Percentiles rank a stretch among this genome's conserved stretches.
These are phyloP conservation scores for Platyrinchus mystaceus DNA, from an alignment of 2,797 vertebrate species.

Conservation along the genomic window DNA sequence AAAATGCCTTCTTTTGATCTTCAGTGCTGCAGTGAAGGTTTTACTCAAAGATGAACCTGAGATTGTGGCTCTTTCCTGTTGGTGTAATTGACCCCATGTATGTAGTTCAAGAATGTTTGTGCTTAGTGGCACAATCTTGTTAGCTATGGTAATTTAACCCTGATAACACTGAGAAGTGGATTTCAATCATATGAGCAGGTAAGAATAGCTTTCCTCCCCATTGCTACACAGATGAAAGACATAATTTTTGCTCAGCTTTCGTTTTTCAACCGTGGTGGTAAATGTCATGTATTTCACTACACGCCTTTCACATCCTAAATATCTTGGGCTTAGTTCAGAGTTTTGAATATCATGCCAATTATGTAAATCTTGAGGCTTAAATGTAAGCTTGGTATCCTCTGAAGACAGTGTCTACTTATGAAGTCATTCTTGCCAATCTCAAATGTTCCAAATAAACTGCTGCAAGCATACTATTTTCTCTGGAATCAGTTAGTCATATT, in stretches of 20 bases:
- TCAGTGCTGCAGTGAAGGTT: not conserved
- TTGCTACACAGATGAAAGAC: not conserved
- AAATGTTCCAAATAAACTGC: not conserved
- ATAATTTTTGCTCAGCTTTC: not conserved
- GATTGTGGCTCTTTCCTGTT: not conserved
- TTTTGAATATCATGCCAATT: conserved; percentile 57
- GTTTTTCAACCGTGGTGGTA: not conserved
- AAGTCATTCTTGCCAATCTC: conserved; percentile 16
- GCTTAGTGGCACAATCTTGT: not conserved
- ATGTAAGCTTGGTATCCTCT: conserved; percentile 49
- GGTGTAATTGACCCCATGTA: not conserved
- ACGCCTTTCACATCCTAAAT: conserved; percentile 24
- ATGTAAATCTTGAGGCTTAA: conserved; percentile 69
- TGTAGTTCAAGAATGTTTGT: not conserved
- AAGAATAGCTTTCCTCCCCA: not conserved
- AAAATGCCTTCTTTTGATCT: not conserved
- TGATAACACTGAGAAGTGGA: not conserved
- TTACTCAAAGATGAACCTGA: not conserved
- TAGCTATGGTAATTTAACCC: not conserved
- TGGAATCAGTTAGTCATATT: not conserved
- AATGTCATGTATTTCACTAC: conserved; percentile 13
- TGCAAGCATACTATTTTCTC: not conserved
- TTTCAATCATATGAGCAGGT: not conserved
- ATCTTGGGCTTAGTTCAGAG: conserved; percentile 51
- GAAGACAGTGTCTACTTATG: conserved; percentile 17